Conservation (phyloP, 2,113 vertebrate species). For the Stercorarius parasiticus region DNA sequence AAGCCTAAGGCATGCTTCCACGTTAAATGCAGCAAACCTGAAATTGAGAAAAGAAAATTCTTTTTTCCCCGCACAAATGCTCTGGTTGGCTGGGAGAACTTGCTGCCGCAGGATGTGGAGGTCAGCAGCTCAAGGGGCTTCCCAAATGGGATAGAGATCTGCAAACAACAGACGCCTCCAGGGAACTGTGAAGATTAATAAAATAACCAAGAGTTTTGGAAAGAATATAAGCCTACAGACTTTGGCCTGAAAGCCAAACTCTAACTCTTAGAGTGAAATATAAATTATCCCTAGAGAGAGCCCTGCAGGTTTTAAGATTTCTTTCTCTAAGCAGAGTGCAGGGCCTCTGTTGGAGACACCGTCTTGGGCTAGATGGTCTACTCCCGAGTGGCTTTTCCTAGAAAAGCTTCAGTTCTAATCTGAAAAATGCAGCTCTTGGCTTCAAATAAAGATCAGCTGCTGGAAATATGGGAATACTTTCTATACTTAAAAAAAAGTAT, state of each 20-base stretch:
- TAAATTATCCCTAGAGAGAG: conserved; percentile 24
- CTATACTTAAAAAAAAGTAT: conserved; percentile 53
- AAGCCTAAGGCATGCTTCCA: not conserved
- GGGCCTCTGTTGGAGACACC: not conserved
- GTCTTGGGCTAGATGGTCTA: not conserved
- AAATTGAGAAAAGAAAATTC: not conserved
- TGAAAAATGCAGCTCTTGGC: conserved; percentile 47
- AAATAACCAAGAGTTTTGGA: conserved; percentile 41
- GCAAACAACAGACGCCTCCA: not conserved
- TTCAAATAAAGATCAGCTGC: conserved; percentile 64
- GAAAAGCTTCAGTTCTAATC: conserved; percentile 42
- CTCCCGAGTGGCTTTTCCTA: conserved; percentile 41
- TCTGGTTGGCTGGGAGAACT: not conserved
- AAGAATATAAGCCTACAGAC: conserved; percentile 8
- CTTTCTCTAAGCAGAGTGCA: not conserved
- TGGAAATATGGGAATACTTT: conserved; percentile 64
- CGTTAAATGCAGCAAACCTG: not conserved
- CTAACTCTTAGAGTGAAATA: not conserved
- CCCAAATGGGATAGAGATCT: not conserved
- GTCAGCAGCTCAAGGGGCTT: not conserved
- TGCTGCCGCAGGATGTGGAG: rapidly evolving
- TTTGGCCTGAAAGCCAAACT: conserved; percentile 37
- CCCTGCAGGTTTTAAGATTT: not conserved
- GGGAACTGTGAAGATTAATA: conserved; percentile 18
- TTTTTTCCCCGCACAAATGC: not conserved